Base-by-base conservation (phyloP, 2,113 vertebrate species). In the Cyprinodon variegatus region DNA sequence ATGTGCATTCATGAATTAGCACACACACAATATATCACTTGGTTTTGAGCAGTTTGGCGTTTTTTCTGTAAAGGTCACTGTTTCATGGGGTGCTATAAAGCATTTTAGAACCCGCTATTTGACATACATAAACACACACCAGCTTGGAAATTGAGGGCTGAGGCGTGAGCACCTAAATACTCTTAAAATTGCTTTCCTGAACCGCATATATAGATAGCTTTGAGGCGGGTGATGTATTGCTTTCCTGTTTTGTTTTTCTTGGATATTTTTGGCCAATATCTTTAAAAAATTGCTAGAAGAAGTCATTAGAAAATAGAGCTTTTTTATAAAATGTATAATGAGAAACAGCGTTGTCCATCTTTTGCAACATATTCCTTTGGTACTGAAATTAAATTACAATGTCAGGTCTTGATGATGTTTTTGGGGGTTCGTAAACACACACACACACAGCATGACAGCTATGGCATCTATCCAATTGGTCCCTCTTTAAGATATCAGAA, bases 51-150 rank as follows among this genome's bases (percentile, higher is more conserved):
- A 80, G 83, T 86, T 86, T 78, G 64, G 79, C 73, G 29, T 76
- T 50, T 14, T 90, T 83, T 86, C 77, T 77, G 83, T 65, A 91
- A 91, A 91, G 89, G 91, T 91, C 89, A 90, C 37, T 85, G 75
- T 88, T 84, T 83, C 78, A 45, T 63, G 62, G 69, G 72, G 68
- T 1, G 50, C 71, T 81, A 82, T 90, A 88, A 91, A 87, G 73
- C 79, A 88, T 86, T 83, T 90, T 81, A 89, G 12, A 79, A 70
- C 72, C 62, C 20, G 74, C 53, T 10, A 65, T 78, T 73, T 85
- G 78, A 86, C 68, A 61, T 77, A 70, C 57, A 72, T 20, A 68
- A 64, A 81, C 78, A 83, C 74, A 77, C 80, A 72, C 57, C 66
- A 62, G 75, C 70, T 57, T 64, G 70, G 68, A 72, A 68, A 66